Percentiles rank a stretch among this genome's conserved stretches.
Conservation (phyloP, 1,140 invertebrate species). For the Saxidomus purpurata region DNA sequence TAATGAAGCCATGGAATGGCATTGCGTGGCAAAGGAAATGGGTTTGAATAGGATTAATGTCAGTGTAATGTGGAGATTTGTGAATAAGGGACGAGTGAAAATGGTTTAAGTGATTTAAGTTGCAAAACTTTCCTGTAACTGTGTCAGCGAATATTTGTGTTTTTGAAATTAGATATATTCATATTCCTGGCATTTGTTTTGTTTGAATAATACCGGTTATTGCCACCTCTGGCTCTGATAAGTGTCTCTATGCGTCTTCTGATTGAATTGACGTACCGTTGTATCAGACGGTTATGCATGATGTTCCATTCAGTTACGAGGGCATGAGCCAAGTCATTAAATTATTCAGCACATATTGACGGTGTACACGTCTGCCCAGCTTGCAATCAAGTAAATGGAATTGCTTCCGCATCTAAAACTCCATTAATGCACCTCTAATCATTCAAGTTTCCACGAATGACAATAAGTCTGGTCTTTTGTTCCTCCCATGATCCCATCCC, state of each 20-base stretch:
- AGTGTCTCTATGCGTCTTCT: conserved; percentile 4
- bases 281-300: conserved; percentile 20
- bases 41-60: no score
- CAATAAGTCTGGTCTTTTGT: neutral
- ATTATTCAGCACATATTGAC: neutral
- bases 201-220: conserved; percentile 2
- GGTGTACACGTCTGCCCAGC: neutral
- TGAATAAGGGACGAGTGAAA: no score
- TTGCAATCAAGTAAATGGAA: neutral
- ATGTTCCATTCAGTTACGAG: neutral
- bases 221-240: conserved; percentile 8
- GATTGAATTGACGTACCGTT: conserved; percentile 21
- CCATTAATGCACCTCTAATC: neutral
- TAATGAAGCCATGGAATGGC: no score
- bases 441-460: neutral
- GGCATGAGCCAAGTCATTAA: neutral
- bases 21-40: no score
- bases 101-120: no score
- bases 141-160: no score
- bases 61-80: no score
- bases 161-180: conserved; percentile 17
- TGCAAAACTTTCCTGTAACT: no score
- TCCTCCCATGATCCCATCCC: neutral
- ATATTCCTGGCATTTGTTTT: conserved; percentile 1
- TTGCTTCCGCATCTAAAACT: neutral